These are phyloP conservation scores for Rhynchophorus ferrugineus DNA, from an alignment of 1,140 invertebrate species.

Conservation along the genomic window DNA sequence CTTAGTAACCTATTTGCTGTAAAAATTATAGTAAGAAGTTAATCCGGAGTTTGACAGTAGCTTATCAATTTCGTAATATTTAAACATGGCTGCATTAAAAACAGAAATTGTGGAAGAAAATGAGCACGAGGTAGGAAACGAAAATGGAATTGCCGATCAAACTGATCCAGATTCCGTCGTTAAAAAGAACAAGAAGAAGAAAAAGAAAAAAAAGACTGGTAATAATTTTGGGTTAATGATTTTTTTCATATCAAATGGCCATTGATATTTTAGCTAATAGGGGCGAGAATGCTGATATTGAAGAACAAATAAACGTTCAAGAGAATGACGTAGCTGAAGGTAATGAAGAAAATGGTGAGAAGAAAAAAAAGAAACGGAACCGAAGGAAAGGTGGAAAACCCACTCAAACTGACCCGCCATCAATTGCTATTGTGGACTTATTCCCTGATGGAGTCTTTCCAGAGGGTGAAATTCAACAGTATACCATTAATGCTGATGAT, in stretches of 20 bases:
- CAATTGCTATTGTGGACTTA: constrained; percentile 76
- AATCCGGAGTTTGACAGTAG: too few species aligned
- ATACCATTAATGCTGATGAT: constrained; percentile 64
- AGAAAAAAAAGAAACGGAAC: constrained; percentile 53
- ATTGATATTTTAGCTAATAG: constrained; percentile 4
- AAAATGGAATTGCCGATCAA: constrained; percentile 33
- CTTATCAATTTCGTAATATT: too few species aligned
- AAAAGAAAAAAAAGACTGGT: constrained; percentile 46
- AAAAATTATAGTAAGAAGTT: too few species aligned
- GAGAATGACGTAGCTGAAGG: constrained; percentile 32
- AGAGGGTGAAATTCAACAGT: constrained; percentile 72
- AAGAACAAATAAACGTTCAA: constrained; percentile 3
- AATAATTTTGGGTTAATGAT: constrained; percentile 11
- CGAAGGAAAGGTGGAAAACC: constrained; percentile 42
- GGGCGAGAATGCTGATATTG: background rate
- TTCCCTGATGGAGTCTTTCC: constrained; percentile 77
- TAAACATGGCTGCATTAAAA: constrained; percentile 40
- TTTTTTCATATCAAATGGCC: background rate
- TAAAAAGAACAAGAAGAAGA: constrained; percentile 58
- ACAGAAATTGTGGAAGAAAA: constrained; percentile 35
- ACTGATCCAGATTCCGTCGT: constrained; percentile 42
- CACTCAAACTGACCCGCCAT: constrained; percentile 75
- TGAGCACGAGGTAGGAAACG: constrained; percentile 34
- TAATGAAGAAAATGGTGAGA: constrained; percentile 44
- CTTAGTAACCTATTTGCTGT: too few species aligned